Evolutionary conservation across 1,140 invertebrate genomes (phyloP).

Genomic region (Theocolax elegans): DNA sequence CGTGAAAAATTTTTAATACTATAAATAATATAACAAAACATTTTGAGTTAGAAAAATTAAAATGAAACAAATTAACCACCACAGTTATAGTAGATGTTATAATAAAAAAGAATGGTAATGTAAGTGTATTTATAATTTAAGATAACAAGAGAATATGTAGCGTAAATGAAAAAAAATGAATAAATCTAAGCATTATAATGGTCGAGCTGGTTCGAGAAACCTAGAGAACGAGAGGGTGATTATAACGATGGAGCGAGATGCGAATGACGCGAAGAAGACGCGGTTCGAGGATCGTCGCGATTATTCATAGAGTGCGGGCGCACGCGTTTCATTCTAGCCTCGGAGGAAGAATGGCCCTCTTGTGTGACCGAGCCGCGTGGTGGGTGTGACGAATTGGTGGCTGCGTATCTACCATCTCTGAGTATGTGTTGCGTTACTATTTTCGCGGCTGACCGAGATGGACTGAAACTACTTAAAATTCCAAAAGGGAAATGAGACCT

Average conservation of each 20-base stretch:
- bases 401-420: neutral
- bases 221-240: neutral
- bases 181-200: too few species aligned
- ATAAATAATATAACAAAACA: too few species aligned
- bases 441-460: conserved; percentile 32
- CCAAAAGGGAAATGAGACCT: too few species aligned
- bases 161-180: too few species aligned
- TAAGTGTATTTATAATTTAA: too few species aligned
- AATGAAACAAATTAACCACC: too few species aligned
- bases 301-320: conserved; percentile 40
- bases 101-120: too few species aligned
- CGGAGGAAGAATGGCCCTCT: conserved; percentile 24
- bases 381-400: conserved; percentile 35
- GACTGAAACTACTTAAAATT: conserved; percentile 30
- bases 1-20: too few species aligned
- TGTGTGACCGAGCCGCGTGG: conserved; percentile 1
- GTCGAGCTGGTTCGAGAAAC: too few species aligned
- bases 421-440: conserved; percentile 22
- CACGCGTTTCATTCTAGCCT: conserved; percentile 20
- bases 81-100: too few species aligned
- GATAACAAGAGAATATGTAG: too few species aligned
- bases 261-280: neutral
- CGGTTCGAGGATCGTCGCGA: conserved; percentile 22
- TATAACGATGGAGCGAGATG: neutral
- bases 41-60: too few species aligned